Base-by-base conservation (phyloP, 1,140 invertebrate species). In the fruit fly (Drosophila melanogaster) region DNA sequence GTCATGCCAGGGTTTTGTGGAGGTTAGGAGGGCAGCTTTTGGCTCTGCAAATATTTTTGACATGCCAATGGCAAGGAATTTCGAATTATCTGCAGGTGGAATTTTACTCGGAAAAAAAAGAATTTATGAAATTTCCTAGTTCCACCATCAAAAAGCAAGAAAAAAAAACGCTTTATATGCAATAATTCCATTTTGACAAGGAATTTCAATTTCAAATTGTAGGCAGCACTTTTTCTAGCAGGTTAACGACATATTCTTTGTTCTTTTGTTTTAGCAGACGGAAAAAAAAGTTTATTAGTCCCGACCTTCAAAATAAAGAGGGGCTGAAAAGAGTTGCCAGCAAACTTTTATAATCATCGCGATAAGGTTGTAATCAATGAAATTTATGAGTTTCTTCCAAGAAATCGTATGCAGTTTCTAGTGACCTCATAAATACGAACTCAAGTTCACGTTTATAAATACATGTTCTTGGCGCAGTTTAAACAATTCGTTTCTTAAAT, bases 11-110 rank as follows among this genome's bases (percentile, higher is more conserved):
- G 53, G 26, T 35, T 19, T 19, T 30, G 8, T 19, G 40, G 41
- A 15, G 50, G 66, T 69, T 69, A 55, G 38, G 35, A 38, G 35
- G 37, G 33, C 30, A 30, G 53, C n/a, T 4, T 24, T 41, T 41
- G 15, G 22, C 47, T 53, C 19, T 19, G 56, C 53, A 66, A 79
- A 78, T 79, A 79, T 79, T 79, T 75, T 79, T 75, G 56, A 58
- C 62, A 69, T 79, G 70, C 77, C 77, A 70, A 69, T 47, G 64
- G 40, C 62, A 69, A 47, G 49, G 41, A 35, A 70, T 70, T 70
- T 70, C 26, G 64, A 70, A 70, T 70, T 56, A 70, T 69, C 62
- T 69, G 64, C 62, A 70, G 66, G 50, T 70, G 66, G 64, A 70
- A 69, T 70, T 70, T 69, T 35, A 33, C 41, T 38, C 33, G 6